Evolutionary conservation across 2,888 invertebrate species (phyloP).

Genomic region (Drosophila paucipuncta): DNA sequence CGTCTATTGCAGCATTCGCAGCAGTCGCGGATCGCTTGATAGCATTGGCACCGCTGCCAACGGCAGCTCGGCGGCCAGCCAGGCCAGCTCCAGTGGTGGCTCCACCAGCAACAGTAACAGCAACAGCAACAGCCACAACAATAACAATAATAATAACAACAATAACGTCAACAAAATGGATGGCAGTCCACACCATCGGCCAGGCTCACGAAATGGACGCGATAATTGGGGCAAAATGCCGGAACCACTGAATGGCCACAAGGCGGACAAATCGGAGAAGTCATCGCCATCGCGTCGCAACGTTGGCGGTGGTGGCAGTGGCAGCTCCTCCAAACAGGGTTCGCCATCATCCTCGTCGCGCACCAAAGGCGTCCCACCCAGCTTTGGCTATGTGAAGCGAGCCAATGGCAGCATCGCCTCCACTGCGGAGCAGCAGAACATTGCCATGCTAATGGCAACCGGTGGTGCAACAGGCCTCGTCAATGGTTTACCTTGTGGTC

Average conservation of each 20-base stretch:
- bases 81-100: slow-evolving; percentile 80
- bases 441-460: slow-evolving; percentile 80
- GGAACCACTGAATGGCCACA: slow-evolving; percentile 84
- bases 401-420: slow-evolving; percentile 88
- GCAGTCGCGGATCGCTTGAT: slow-evolving; percentile 85
- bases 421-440: slow-evolving; percentile 84
- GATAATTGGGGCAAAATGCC: slow-evolving; percentile 85
- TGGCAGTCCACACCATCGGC: slow-evolving; percentile 73
- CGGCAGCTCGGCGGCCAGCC: slow-evolving; percentile 83
- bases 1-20: slow-evolving; percentile 82
- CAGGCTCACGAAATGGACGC: slow-evolving; percentile 82
- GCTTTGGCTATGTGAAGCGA: slow-evolving; percentile 94
- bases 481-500: slow-evolving; percentile 83
- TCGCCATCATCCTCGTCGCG: slow-evolving; percentile 84
- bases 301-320: slow-evolving; percentile 84
- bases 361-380: slow-evolving; percentile 92
- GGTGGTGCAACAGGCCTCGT: slow-evolving; percentile 41
- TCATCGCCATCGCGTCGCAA: slow-evolving; percentile 84
- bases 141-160: slow-evolving; percentile 50
- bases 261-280: slow-evolving; percentile 84
- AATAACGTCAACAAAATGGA: slow-evolving; percentile 59
- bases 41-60: slow-evolving; percentile 84
- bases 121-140: slow-evolving; percentile 43
- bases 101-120: slow-evolving; percentile 54
- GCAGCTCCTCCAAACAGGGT: slow-evolving; percentile 80